Evolutionary conservation across 2,113 vertebrate species (phyloP).

Genomic region (Mobula hypostoma): DNA sequence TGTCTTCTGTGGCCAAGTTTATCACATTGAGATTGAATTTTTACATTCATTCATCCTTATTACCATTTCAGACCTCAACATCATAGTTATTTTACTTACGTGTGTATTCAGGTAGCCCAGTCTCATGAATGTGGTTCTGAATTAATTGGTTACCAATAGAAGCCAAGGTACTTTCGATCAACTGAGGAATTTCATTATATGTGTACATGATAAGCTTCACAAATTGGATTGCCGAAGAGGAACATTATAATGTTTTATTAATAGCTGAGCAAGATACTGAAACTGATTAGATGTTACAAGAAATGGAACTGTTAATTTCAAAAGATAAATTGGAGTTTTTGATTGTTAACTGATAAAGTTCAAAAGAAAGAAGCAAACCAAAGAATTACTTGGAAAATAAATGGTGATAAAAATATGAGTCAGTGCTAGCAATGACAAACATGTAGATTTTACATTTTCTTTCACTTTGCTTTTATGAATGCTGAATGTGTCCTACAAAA

Average conservation of each 20-base stretch:
- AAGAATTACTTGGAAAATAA: no score
- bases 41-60: not conserved
- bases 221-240: not conserved
- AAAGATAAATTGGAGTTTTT: no score
- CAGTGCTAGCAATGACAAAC: no score
- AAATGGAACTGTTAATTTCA: not conserved
- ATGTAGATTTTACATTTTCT: no score
- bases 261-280: not conserved
- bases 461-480: no score
- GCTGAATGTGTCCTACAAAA: no score
- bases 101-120: not conserved
- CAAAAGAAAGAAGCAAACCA: no score
- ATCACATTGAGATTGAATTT: not conserved
- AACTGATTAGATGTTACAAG: not conserved
- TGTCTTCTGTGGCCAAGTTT: not conserved
- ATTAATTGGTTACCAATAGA: not conserved
- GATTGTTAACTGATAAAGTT: no score
- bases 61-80: not conserved
- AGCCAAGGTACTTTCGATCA: not conserved
- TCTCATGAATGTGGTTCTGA: not conserved
- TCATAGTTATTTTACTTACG: not conserved
- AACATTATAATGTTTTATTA: not conserved
- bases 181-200: not conserved
- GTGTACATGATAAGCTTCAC: not conserved
- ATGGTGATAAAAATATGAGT: no score